Conservation (phyloP, 1,140 invertebrate species). For the Euwallacea similis region DNA sequence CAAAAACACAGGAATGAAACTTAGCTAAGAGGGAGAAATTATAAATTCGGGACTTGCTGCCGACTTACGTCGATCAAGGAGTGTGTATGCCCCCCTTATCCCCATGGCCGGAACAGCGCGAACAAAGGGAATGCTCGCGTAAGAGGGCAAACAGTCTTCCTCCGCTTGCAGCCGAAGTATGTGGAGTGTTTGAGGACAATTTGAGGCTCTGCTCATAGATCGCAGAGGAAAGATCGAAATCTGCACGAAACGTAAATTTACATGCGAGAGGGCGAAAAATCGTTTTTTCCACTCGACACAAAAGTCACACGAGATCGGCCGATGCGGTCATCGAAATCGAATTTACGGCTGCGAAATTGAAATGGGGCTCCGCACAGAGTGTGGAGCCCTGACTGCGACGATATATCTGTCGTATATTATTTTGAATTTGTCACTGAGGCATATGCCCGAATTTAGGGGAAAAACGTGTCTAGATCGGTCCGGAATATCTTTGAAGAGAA, state of each 20-base stretch:
- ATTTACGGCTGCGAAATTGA: constrained; percentile 45
- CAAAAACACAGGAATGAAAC: constrained; percentile 36
- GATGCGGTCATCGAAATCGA: constrained; percentile 46
- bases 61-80: constrained; percentile 30
- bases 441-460: constrained; percentile 8
- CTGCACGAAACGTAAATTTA: neutral
- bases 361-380: constrained; percentile 8
- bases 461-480: too few species aligned
- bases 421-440: constrained; percentile 48
- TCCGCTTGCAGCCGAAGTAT: constrained; percentile 1
- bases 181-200: neutral
- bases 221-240: too few species aligned
- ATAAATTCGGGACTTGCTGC: constrained; percentile 34
- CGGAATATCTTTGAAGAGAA: too few species aligned
- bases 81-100: neutral
- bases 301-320: too few species aligned
- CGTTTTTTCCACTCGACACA: too few species aligned
- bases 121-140: constrained; percentile 21
- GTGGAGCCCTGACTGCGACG: too few species aligned
- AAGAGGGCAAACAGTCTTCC: constrained; percentile 19
- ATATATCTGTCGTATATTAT: constrained; percentile 43
- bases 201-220: too few species aligned
- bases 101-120: neutral
- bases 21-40: constrained; percentile 35
- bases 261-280: too few species aligned